Evolutionary conservation across 1,140 invertebrate species (phyloP), one percentile per base, ranked within the genome.

Genomic region (Drosophila sucinea): DNA sequence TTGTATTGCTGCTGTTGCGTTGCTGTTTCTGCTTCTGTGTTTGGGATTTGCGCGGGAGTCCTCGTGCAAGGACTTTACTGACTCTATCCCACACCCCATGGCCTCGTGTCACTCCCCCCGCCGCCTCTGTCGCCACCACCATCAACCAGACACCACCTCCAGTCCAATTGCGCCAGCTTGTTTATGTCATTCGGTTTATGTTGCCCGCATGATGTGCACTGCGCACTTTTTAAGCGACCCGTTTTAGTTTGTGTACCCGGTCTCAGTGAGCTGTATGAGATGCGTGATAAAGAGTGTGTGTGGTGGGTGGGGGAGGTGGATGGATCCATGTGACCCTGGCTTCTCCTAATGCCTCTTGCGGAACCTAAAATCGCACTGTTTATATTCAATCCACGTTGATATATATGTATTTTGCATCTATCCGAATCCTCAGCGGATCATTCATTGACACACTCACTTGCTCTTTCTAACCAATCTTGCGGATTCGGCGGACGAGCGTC

Each of bases 161-260:
- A 23, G 27, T 60, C 51, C 55, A 60, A 41, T 35, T 41, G 55
- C 8, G n/a, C 17, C 73, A 74, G 66, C 67, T 77, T 76, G 82
- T 81, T 86, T 85, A 79, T 81, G 83, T 76, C 79, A 81, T 69
- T 78, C 78, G 68, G 70, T 82, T 86, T 79, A 77, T 87, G 83
- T 69, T 72, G 67, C 67, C 83, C 72, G 67, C 83, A 71, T 69
- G 44, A 73, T 70, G 73, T 55, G 69, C 81, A 67, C 57, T 79
- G 79, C 76, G 68, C 79, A 77, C 67, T 79, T 72, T 69, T 76
- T 72, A 66, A 66, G 51, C 62, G 23, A 8, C 44, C 44, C 67
- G 67, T 71, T 75, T 70, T 76, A 63, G 44, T 51, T 67, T 65
- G 33, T 32, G 10, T 40, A 72, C 44, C 35, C 29, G 61, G 2